phyloP scores from a whole-genome alignment of 2,113 vertebrate species.

The Anhinga rufa region DNA sequence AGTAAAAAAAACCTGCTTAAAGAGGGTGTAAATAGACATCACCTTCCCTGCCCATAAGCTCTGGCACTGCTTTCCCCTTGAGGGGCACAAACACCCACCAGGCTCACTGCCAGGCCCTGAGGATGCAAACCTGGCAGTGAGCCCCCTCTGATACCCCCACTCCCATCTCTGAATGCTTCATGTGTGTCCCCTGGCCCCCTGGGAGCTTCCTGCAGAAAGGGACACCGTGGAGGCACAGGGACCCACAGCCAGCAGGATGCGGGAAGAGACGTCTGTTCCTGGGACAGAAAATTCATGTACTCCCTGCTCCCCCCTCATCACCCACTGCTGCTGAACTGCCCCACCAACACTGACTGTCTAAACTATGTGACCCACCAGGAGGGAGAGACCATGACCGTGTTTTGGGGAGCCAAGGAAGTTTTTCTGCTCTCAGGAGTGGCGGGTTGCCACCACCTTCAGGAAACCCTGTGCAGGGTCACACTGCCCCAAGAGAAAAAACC shows the following conservation, averaged over 20 bases:
- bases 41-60: not conserved
- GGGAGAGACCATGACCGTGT: not conserved
- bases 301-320: not conserved
- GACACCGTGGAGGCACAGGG: accelerated
- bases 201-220: not conserved
- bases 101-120: not conserved
- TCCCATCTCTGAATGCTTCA: accelerated
- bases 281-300: not conserved
- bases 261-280: not conserved
- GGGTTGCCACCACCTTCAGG: not conserved
- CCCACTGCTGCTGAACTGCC: not conserved
- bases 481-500: not conserved
- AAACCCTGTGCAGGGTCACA: not conserved
- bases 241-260: not conserved
- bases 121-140: accelerated
- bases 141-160: not conserved
- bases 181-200: not conserved
- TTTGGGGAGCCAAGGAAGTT: not conserved
- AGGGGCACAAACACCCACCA: not conserved
- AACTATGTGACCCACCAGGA: not conserved
- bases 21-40: not conserved
- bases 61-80: not conserved
- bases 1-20: not conserved
- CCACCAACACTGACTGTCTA: not conserved
- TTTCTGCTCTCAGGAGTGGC: not conserved